These are phyloP conservation scores for Hippocampus guttulatus DNA, from an alignment of 2,113 vertebrate species.

Conservation along the genomic window DNA sequence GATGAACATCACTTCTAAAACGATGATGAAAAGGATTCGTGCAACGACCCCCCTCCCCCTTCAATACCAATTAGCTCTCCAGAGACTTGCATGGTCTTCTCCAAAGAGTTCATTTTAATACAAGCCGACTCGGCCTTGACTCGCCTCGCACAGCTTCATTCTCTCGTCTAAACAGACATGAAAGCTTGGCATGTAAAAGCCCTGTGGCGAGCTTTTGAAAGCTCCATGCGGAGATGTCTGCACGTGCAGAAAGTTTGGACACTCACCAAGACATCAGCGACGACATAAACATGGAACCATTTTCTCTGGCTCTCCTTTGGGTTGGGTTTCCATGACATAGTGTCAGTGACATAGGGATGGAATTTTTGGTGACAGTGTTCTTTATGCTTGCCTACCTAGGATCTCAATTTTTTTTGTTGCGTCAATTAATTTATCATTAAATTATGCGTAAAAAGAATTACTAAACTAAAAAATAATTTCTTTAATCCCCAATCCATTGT, in stretches of 20 bases:
- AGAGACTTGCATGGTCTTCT: not conserved
- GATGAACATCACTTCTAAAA: not conserved
- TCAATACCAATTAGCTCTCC: not conserved
- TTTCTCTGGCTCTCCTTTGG: slow-evolving; percentile 17
- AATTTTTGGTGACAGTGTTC: not conserved
- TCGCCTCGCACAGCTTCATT: not conserved
- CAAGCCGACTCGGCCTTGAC: slow-evolving; percentile 35
- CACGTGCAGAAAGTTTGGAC: slow-evolving; percentile 38
- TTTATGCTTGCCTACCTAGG: not conserved
- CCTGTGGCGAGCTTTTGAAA: slow-evolving; percentile 25
- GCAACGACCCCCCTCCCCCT: not conserved
- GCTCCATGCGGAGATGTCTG: slow-evolving; percentile 25
- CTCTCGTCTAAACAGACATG: slow-evolving; percentile 33
- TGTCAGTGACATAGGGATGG: not conserved
- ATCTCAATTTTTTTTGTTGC: not conserved
- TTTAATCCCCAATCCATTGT: no score
- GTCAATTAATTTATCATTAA: not conserved
- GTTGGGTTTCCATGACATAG: not conserved
- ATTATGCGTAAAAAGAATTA: not conserved
- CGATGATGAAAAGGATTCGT: not conserved
- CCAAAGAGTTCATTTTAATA: slow-evolving; percentile 18
- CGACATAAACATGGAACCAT: slow-evolving; percentile 41
- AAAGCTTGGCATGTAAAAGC: slow-evolving; percentile 30
- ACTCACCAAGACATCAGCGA: slow-evolving; percentile 38
- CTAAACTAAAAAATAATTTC: no score